Conservation (phyloP, 2,113 vertebrate species). For the Barnardius zonarius region DNA sequence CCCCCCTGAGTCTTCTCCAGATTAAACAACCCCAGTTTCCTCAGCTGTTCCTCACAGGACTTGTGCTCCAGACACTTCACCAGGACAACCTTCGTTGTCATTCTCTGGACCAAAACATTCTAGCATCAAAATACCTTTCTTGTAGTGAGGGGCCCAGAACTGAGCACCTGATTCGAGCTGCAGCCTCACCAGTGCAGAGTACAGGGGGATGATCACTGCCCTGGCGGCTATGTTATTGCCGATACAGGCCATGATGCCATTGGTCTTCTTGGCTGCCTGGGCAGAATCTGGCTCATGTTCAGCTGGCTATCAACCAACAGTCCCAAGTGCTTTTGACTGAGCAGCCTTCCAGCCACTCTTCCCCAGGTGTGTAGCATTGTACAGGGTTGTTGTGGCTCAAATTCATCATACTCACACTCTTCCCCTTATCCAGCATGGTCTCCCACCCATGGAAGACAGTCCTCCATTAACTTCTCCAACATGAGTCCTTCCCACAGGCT, state of each 20-base stretch:
- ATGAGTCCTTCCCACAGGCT: neutral
- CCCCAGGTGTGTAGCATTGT: neutral
- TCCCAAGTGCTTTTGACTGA: neutral
- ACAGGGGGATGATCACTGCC: neutral
- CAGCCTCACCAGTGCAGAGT: rapidly evolving
- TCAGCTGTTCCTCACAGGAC: neutral
- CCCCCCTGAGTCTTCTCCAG: neutral
- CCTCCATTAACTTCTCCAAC: neutral
- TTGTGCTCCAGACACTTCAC: neutral
- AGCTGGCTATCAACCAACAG: neutral
- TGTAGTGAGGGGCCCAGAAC: neutral
- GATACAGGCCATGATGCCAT: neutral
- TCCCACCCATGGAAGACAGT: neutral
- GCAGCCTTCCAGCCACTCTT: neutral
- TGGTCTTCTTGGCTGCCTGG: neutral
- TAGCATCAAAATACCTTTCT: neutral
- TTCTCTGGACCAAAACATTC: neutral
- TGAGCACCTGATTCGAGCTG: neutral
- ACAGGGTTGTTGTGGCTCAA: neutral
- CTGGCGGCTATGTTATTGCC: neutral
- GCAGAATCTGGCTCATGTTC: neutral
- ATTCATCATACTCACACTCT: neutral
- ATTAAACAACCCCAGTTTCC: neutral
- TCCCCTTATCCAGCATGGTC: neutral
- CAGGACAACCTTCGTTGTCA: neutral